Conservation (phyloP, 2,888 invertebrate genomes). For the Pachydiplax longipennis region DNA sequence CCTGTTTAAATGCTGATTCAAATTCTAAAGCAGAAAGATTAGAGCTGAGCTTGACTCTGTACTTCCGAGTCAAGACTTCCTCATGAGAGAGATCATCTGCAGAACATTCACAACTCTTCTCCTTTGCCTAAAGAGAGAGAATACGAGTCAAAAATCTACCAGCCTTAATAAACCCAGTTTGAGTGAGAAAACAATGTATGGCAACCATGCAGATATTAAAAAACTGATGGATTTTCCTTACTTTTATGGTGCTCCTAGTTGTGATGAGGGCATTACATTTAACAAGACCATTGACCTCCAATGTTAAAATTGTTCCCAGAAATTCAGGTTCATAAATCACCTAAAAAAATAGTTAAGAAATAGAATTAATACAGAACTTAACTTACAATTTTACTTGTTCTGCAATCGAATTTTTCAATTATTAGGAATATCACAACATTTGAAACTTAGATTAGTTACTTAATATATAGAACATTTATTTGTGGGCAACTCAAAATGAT, state of each 20-base stretch:
- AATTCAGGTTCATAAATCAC: not conserved
- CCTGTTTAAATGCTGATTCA: not conserved
- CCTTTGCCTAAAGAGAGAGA: not conserved
- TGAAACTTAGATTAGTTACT: too few species aligned
- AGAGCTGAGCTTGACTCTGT: not conserved
- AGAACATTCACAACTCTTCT: slow-evolving; percentile 1
- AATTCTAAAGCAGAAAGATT: not conserved
- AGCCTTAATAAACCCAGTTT: not conserved
- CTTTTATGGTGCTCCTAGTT: not conserved
- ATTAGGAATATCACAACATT: too few species aligned
- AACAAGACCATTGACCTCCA: not conserved
- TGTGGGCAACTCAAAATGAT: too few species aligned
- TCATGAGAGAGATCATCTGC: not conserved
- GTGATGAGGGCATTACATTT: not conserved
- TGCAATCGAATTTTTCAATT: too few species aligned
- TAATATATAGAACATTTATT: too few species aligned
- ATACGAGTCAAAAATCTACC: not conserved
- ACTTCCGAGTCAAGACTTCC: not conserved
- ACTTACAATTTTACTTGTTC: too few species aligned
- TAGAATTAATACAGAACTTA: too few species aligned
- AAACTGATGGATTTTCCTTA: not conserved
- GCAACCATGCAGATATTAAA: not conserved
- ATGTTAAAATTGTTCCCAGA: not conserved
- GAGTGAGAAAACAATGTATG: too few species aligned
- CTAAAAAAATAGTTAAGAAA: not conserved